phyloP scores from a whole-genome alignment of 2,113 vertebrate genomes.

The Capreolus pygargus region DNA sequence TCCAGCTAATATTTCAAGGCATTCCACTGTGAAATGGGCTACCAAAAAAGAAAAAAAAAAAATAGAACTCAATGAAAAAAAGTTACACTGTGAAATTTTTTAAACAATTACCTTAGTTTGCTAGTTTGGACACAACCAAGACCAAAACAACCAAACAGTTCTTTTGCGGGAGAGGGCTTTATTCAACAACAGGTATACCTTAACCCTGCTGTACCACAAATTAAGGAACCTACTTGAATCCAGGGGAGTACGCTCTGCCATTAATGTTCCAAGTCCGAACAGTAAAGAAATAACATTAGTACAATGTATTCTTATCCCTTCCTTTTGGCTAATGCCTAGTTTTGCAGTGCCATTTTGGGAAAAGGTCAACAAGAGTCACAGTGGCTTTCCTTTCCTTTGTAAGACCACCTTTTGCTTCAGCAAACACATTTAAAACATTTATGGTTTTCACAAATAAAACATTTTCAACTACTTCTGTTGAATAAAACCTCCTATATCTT shows the following conservation, averaged over 20 bases:
- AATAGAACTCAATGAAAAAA: neutral
- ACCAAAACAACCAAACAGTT: neutral
- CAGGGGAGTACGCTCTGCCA: neutral
- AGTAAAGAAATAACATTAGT: neutral
- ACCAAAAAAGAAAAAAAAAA: neutral
- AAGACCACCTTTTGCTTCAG: neutral
- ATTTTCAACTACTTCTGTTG: neutral
- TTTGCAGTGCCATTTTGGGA: conserved; percentile 1
- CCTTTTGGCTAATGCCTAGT: neutral
- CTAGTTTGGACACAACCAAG: conserved; percentile 12
- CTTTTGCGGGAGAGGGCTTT: neutral
- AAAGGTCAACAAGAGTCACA: neutral
- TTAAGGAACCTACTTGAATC: neutral
- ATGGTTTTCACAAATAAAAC: neutral
- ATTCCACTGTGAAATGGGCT: neutral
- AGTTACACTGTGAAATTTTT: neutral
- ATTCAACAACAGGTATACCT: neutral
- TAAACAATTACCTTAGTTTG: neutral
- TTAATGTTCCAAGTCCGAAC: neutral
- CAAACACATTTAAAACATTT: neutral
- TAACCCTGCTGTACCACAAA: neutral
- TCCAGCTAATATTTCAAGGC: neutral
- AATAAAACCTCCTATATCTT: neutral
- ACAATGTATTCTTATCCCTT: neutral
- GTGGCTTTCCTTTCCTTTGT: neutral